Evolutionary conservation across 30 jellyfish, hydroid and myxozoan genomes (phyloP).

Genomic region (Catostylus mosaicus): DNA sequence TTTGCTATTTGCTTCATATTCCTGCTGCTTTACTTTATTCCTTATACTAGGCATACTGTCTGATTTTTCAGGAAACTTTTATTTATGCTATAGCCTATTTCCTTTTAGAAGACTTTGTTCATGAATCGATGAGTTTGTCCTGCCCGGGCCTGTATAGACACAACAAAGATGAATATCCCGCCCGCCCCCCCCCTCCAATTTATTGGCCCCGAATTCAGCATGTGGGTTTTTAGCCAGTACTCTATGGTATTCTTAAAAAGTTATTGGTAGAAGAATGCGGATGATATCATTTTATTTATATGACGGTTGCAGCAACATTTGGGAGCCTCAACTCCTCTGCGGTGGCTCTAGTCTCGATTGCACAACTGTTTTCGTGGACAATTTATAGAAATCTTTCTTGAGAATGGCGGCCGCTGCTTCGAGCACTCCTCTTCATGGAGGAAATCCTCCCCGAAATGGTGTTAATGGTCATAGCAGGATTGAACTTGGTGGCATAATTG

Average conservation of each 20-base stretch:
- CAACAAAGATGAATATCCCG: background rate
- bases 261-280: no score
- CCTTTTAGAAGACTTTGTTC: no score
- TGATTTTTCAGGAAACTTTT: no score
- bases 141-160: no score
- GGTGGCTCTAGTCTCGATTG: constrained; percentile 44
- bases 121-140: no score
- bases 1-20: no score
- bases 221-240: background rate
- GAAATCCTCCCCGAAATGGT: constrained; percentile 22
- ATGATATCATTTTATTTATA: no score
- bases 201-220: background rate
- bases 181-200: background rate
- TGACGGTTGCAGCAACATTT: no score
- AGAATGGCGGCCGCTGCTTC: constrained; percentile 77
- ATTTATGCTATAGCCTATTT: no score
- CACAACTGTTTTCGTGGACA: constrained; percentile 67
- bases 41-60: no score
- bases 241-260: no score
- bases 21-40: no score
- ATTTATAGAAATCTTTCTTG: background rate
- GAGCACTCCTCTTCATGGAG: constrained; percentile 27
- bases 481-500: constrained; percentile 60
- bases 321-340: constrained; percentile 4
- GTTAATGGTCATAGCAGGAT: background rate